Evolutionary conservation across 2,888 invertebrate genomes (phyloP), one percentile per base, ranked within the genome.

Genomic region (Epsilonema sp.): DNA sequence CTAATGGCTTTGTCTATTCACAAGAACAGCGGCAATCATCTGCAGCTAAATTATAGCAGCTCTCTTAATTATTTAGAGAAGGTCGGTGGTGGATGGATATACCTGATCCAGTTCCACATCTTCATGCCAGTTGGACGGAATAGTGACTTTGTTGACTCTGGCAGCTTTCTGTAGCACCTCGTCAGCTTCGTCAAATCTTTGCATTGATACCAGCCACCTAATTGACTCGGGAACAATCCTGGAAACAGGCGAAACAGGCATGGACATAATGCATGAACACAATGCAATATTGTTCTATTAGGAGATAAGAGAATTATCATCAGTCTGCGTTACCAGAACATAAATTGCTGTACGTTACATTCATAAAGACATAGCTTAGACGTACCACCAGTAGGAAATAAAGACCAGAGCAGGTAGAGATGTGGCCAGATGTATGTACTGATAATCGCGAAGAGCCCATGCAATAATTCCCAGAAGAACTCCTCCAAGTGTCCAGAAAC

Each of bases 401-500:
- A 65, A 57, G 22, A 62, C 41, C n/a, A 63, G 41, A 2, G 61
- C 57, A 1, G 64, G 61, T 1, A 58, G 49, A n/a, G 63, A 54
- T 31, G 63, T 58, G 38, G 56, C 54, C 16, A 59, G 44, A 43
- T 63, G 60, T 3, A 64, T 56, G 38, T 52, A 51, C 37, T 54
- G 61, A 46, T 61, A 64, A 45, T 64, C 57, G 16, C 60, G 56
- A 37, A 65, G 48, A 42, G 44, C 54, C 47, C 56, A 59, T 5
- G 64, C 65, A 16, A 59, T 52, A n/a, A 53, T 50, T 1, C 65
- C 64, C 23, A 64, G 55, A 31, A 58, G 43, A 19, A 44, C 23
- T 51, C 60, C 60, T 42, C 69, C 68, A 16, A 63, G n/a, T 0
- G 66, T 62, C 53, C 65, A 69, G 55, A 66, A 66, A 37, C 61